phyloP scores from a whole-genome alignment of 2,888 invertebrate genomes.

The Oxytorus armatus region DNA sequence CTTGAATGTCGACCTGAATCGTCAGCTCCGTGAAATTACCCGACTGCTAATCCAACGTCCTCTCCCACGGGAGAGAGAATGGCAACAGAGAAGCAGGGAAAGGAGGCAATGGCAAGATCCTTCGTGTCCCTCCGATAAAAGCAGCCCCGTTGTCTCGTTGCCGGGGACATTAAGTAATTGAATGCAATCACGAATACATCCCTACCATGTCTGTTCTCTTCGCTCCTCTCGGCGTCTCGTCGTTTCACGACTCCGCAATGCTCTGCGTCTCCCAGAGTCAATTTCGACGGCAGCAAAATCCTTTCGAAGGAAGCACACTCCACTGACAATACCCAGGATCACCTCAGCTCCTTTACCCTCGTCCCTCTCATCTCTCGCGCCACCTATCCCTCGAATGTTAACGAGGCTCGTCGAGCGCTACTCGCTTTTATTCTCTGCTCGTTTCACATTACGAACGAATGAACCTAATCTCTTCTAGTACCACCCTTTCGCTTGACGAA shows the following conservation, averaged over 20 bases:
- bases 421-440: conserved; percentile 54
- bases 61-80: conserved; percentile 38
- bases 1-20: conserved; percentile 65
- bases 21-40: conserved; percentile 67
- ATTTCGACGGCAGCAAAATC: conserved; percentile 44
- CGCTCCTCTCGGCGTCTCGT: conserved; percentile 25
- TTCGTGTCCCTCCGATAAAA: conserved; percentile 59
- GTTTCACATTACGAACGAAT: conserved; percentile 25
- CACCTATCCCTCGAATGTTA: conserved; percentile 61
- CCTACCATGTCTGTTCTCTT: conserved; percentile 18
- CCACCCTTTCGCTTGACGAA: conserved; percentile 8
- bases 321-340: conserved; percentile 26
- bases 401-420: conserved; percentile 49
- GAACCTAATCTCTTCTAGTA: conserved; percentile 21
- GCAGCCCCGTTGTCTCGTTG: conserved; percentile 55
- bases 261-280: conserved; percentile 36
- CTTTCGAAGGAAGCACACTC: too few species aligned
- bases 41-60: conserved; percentile 57
- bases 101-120: conserved; percentile 40
- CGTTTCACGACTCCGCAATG: conserved; percentile 22
- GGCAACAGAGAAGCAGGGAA: background rate
- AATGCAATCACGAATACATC: conserved; percentile 74
- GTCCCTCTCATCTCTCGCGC: conserved; percentile 29
- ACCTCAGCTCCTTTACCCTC: conserved; percentile 15
- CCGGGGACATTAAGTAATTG: conserved; percentile 76